Base-by-base conservation (phyloP, 2,113 vertebrate species). In the Columba livia region DNA sequence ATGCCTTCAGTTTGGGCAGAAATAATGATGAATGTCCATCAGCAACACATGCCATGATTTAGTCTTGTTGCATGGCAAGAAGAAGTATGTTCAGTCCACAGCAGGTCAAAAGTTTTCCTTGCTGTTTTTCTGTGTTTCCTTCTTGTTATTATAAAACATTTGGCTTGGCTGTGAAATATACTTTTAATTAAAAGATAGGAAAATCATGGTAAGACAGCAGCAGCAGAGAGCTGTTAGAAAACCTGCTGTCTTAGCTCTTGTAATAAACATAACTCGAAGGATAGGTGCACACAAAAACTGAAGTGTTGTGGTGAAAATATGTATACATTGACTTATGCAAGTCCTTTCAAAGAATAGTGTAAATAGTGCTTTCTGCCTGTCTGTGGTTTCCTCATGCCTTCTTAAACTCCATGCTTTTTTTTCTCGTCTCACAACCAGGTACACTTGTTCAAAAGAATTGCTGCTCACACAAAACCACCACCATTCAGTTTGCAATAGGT, bases 101-200 rank as follows among this genome's bases (percentile, higher is more conserved):
- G 81, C 42, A 85, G 90, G 94, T 96, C 96, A 96, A 77, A 96
- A 96, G 92, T 92, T 97, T 96, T 95, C 62, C 86, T 74, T 72
- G 74, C 60, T 89, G 72, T 85, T 96, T 79, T 70, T 88, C 81
- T 80, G 85, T 16, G 15, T 96, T 96, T 79, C 94, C 78, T 96
- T 91, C 94, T 93, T 94, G 71, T 85, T 96, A 89, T 56, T 79
- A 91, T 75, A 82, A 95, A 97, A 93, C 86, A 94, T 94, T 97
- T 92, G 96, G 92, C 80, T 96, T 79, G 82, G 85, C 83, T 96
- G 89, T 96, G 97, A 96, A 97, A 95, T 95, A 96, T 87, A 96
- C 87, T 88, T 78, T 95, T 91, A 97, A 97, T 91, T 97, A 97
- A 97, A 95, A 96, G 96, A 97, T 97, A 96, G 96, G 95, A 97